These are phyloP conservation scores for Leptinotarsa peninsularis DNA, from an alignment of 2,888 invertebrate genomes.

Conservation along the genomic window DNA sequence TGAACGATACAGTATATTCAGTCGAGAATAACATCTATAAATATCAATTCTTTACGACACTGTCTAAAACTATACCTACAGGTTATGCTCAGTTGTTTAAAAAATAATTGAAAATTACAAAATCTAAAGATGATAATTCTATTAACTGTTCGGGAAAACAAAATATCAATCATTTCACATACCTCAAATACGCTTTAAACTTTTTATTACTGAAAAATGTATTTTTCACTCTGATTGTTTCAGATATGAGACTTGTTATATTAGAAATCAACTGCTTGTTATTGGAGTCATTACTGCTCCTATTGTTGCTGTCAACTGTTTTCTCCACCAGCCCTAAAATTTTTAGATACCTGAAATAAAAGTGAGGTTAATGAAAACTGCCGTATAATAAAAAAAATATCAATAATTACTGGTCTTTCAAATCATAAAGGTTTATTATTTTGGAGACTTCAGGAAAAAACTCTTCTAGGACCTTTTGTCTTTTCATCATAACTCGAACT, in stretches of 20 bases:
- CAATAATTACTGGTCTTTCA: conserved; percentile 16
- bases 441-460: conserved; percentile 21
- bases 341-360: conserved; percentile 24
- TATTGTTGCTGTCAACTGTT: conserved; percentile 62
- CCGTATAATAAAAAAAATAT: background rate
- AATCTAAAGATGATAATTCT: no score
- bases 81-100: no score
- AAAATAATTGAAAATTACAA: no score
- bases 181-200: conserved; percentile 51
- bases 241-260: conserved; percentile 71
- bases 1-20: no score
- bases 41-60: no score
- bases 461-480: conserved; percentile 31
- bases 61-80: no score
- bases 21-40: no score
- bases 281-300: conserved; percentile 53
- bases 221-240: conserved; percentile 70
- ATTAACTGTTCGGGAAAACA: no score
- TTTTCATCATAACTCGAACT: conserved; percentile 35
- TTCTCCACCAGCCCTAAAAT: conserved; percentile 38
- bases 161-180: conserved; percentile 21
- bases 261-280: conserved; percentile 67
- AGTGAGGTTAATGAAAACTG: background rate
- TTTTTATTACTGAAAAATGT: conserved; percentile 67
- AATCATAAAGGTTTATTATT: conserved; percentile 25